Conservation (phyloP, 1,140 invertebrate genomes). For the Hirudo medicinalis region DNA sequence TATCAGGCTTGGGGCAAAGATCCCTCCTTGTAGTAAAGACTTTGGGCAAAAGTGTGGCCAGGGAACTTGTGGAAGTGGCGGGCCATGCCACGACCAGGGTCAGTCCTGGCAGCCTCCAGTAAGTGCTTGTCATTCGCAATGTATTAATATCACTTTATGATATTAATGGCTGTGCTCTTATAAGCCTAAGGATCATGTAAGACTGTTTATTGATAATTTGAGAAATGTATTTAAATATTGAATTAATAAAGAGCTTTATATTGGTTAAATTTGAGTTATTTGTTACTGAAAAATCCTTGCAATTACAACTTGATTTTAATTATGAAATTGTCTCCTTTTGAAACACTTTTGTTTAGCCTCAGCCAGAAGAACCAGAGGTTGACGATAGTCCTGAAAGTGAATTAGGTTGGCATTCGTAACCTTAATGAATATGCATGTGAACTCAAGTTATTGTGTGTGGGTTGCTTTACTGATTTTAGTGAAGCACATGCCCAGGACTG, state of each 20-base stretch:
- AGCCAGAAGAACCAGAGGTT: constrained; percentile 25
- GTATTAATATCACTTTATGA: too few species aligned
- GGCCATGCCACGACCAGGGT: neutral
- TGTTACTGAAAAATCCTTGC: too few species aligned
- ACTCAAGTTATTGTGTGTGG: too few species aligned
- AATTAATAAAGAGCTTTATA: too few species aligned
- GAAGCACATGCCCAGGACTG: too few species aligned
- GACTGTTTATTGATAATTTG: too few species aligned
- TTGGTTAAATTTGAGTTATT: too few species aligned
- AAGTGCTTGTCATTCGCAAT: neutral
- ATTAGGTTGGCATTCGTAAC: constrained; percentile 26
- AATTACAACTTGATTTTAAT: neutral
- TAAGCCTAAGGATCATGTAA: too few species aligned
- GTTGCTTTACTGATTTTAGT: too few species aligned
- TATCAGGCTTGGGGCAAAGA: constrained; percentile 53
- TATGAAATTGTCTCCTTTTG: neutral
- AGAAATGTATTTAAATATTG: too few species aligned
- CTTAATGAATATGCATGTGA: neutral
- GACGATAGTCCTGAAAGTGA: constrained; percentile 31
- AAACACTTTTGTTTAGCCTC: constrained; percentile 10
- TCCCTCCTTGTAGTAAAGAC: constrained; percentile 41
- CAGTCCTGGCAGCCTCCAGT: neutral
- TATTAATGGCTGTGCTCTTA: too few species aligned
- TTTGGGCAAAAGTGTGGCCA: neutral
- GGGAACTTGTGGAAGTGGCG: neutral